A percentile compares a stretch with the other conserved stretches of the same genome.
Evolutionary conservation across 1,140 invertebrate species (phyloP).

Genomic region (Pseudoatta argentina): DNA sequence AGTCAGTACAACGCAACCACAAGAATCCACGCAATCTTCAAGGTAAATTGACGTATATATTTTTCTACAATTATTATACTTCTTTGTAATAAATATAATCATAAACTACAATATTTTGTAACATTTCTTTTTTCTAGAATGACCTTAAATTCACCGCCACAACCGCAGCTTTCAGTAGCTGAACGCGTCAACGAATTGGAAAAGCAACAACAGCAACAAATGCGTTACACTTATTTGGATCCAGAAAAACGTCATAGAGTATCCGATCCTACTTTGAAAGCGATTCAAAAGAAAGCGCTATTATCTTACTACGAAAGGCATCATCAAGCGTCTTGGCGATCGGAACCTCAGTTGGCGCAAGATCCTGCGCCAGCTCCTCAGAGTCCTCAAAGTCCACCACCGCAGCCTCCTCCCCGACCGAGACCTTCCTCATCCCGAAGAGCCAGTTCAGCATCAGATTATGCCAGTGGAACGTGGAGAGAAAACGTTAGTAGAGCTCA

Average conservation of each 20-base stretch:
- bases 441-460: constrained; percentile 90
- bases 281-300: constrained; percentile 95
- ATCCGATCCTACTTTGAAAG: constrained; percentile 93
- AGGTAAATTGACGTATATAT: constrained; percentile 60
- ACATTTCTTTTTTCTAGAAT: constrained; percentile 74
- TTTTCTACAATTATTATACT: background rate
- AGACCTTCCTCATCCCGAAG: constrained; percentile 87
- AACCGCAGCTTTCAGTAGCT: constrained; percentile 89
- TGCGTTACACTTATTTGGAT: constrained; percentile 91
- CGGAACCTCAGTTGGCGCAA: constrained; percentile 88
- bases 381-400: constrained; percentile 85
- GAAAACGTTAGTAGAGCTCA: constrained; percentile 75
- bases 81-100: background rate
- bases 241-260: constrained; percentile 92
- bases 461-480: constrained; percentile 86
- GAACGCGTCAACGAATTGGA: constrained; percentile 92
- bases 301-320: constrained; percentile 94
- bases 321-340: constrained; percentile 88
- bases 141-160: constrained; percentile 83
- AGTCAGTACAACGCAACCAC: constrained; percentile 80
- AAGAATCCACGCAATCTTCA: constrained; percentile 69
- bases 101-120: background rate
- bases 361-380: constrained; percentile 79
- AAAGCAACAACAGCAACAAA: constrained; percentile 84
- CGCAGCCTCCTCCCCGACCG: constrained; percentile 87